Evolutionary conservation across 1,140 invertebrate species (phyloP), one percentile per base, ranked within the genome.

Genomic region (Copidosoma floridanum): DNA sequence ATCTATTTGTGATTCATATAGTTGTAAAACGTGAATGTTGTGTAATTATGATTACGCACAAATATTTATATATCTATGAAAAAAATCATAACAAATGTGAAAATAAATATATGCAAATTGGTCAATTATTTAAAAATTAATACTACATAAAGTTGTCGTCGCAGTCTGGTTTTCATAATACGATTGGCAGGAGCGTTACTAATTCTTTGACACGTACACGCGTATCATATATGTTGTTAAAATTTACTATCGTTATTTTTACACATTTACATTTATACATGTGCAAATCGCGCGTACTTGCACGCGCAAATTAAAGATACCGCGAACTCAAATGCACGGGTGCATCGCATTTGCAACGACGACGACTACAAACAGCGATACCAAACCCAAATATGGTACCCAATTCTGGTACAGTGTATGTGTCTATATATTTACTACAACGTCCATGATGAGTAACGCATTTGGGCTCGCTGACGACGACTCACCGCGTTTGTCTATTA

Each of bases 101-200:
- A 35, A 8, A 52, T 46, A 57, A 6, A 53, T 24, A 40, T 40
- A 48, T 27, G 46, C 18, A 60, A 48, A 20, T 60, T 54, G 51
- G 51, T 55, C 44, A 55, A 37, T 56, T 23, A 47, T 54, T 64
- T 54, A 58, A 59, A 55, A 64, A 24, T 63, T 56, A 64, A 60
- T 67, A 65, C 57, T 62, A 65, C 57, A 59, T 63, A 64, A 47
- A 68, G 68, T 66, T 67, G 65, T 71, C 65, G 63, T 67, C 65
- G 65, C 61, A 71, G 65, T 69, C 58, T 71, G 63, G 60, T 69
- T 62, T 50, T 65, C 47, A 51, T 40, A 52, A 64, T 56, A 62
- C n/a, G n/a, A 69, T 66, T 68, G 69, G 68, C 69, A 71, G 65
- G 62, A 68, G 57, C 55, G 55, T 64, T 18, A 18, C 37, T 56